Evolutionary conservation across 2,888 invertebrate species (phyloP).

Genomic region (Agriopis aurantiaria): DNA sequence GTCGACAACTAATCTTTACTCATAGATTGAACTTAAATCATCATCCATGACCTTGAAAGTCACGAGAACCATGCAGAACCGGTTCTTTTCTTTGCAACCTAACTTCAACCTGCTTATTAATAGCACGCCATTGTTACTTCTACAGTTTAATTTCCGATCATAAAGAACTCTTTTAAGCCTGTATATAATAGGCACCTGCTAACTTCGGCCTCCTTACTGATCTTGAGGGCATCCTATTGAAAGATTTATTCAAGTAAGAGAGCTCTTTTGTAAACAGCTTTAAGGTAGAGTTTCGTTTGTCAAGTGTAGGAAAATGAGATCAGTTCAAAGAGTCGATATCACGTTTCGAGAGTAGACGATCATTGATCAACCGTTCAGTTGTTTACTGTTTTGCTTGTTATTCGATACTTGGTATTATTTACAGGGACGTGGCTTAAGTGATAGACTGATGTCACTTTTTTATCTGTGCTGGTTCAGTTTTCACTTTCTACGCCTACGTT

Average conservation of each 20-base stretch:
- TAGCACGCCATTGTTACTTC: slow-evolving; percentile 25
- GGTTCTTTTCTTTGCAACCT: slow-evolving; percentile 26
- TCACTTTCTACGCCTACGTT: slow-evolving; percentile 32
- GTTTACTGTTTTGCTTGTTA: slow-evolving; percentile 36
- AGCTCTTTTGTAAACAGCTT: slow-evolving; percentile 8
- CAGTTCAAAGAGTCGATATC: slow-evolving; percentile 35
- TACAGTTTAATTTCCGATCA: slow-evolving; percentile 31
- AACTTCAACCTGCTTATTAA: slow-evolving; percentile 25
- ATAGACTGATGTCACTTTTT: slow-evolving; percentile 20
- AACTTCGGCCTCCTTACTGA: slow-evolving; percentile 43
- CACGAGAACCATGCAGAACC: slow-evolving; percentile 10
- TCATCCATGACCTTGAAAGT: slow-evolving; percentile 30
- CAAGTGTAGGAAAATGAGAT: slow-evolving; percentile 25
- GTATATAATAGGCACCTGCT: slow-evolving; percentile 38
- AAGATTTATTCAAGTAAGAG: background rate
- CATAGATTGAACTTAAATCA: background rate
- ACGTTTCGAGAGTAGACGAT: slow-evolving; percentile 32
- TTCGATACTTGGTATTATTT: slow-evolving; percentile 34
- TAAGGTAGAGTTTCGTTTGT: slow-evolving; percentile 32
- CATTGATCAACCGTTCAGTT: slow-evolving; percentile 41
- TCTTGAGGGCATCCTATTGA: slow-evolving; percentile 34
- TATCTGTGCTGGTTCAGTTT: slow-evolving; percentile 16
- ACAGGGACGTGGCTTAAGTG: slow-evolving; percentile 24
- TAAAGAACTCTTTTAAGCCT: slow-evolving; percentile 28
- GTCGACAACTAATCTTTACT: background rate